These are phyloP conservation scores for Dendrocincla tyrannina DNA, from an alignment of 2,797 vertebrate genomes.

Conservation along the genomic window DNA sequence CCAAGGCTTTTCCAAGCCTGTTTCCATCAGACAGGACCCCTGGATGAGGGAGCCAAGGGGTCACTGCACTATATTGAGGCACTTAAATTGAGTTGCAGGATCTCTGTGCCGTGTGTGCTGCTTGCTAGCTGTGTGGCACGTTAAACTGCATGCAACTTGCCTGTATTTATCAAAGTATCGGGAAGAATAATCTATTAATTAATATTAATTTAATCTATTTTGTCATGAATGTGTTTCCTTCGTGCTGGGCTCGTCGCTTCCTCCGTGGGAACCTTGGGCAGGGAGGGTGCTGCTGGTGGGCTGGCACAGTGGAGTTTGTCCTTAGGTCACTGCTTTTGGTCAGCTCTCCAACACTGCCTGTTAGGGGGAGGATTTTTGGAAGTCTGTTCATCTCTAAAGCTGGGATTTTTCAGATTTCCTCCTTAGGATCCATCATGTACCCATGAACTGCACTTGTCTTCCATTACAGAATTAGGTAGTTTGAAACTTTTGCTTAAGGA, in stretches of 20 bases:
- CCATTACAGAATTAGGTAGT: neutral
- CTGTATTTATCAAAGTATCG: neutral
- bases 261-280: neutral
- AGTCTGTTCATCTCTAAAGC: neutral
- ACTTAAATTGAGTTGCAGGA: neutral
- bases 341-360: fast-evolving
- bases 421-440: neutral
- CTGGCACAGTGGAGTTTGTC: neutral
- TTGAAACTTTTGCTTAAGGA: neutral
- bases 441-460: neutral
- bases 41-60: neutral
- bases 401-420: neutral
- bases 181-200: too few species aligned
- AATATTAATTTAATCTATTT: neutral
- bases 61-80: fast-evolving
- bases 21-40: neutral
- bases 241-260: neutral
- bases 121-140: neutral
- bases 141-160: neutral
- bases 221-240: fast-evolving
- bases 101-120: neutral
- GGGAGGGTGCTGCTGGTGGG: neutral
- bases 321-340: neutral
- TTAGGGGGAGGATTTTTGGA: neutral
- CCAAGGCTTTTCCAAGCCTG: neutral